Base-by-base conservation (phyloP, 2,113 vertebrate genomes). In the Rhadina sibilatrix region DNA sequence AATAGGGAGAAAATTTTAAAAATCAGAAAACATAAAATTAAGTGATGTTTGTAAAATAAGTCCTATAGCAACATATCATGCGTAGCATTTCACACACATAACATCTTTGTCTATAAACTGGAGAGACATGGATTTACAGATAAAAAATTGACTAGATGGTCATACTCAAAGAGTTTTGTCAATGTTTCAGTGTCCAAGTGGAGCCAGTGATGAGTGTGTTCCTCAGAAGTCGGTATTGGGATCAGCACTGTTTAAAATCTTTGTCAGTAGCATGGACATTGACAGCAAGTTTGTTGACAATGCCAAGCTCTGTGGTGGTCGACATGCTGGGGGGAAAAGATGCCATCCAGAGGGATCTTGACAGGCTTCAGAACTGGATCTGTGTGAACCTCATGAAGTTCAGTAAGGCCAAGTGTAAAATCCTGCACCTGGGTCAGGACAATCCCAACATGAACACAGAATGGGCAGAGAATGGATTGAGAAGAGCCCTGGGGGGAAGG, bases 251-350 rank as follows among this genome's bases (percentile, higher is more conserved):
- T 44, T 74, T 65, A 50, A 42, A 22, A 20, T 37, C 68, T 57
- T 37, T 44, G 52, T 65, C 38, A 50, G 18, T 15, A 20, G 5
- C 59, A 65, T 23, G 31, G 18, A 23, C 5, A 65, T 12, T 33
- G 59, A 35, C 8, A 31, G 42, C 35, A 72, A 42, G 27, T 33
- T 22, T 33, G 5, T 21, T 56, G 42, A 19, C 25, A 37, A 8
- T 18, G 14, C 37, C 68, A 65, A 37, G 37, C 27, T 44, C 12
- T 11, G 18, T 44, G 35, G 5, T 50, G 38, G 52, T 9, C 1
- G 0, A 28, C 52, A 44, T 0, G 0, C 27, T 81, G 22, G 10
- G 65, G 44, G 59, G 22, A 59, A 50, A 15, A 25, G 35, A 50
- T 59, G 37, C 3, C 33, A n/a, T 38, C 40, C 68, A 57, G 18